phyloP scores from a whole-genome alignment of 2,113 vertebrate species.

The Erpornis zantholeuca region DNA sequence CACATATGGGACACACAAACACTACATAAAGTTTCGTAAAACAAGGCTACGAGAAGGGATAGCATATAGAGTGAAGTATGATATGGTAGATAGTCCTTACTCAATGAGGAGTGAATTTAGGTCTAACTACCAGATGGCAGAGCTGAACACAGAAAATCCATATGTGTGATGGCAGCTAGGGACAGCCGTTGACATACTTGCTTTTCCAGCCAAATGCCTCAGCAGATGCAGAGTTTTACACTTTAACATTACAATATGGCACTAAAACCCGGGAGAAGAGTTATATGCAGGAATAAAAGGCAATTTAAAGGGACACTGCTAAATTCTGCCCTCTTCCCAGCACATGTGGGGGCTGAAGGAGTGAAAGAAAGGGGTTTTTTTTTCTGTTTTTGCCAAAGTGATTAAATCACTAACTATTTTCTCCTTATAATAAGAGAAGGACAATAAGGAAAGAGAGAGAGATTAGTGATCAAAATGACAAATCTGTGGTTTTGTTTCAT shows the following conservation, averaged over 20 bases:
- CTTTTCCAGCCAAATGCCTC: constrained; percentile 78
- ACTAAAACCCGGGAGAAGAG: constrained; percentile 69
- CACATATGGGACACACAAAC: constrained; percentile 1
- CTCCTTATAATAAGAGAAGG: neutral
- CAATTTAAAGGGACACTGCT: constrained; percentile 66
- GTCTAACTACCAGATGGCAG: constrained; percentile 76
- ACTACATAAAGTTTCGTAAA: constrained; percentile 22
- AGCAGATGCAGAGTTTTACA: constrained; percentile 79
- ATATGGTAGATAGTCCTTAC: constrained; percentile 73
- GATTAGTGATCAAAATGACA: neutral
- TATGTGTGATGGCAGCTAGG: constrained; percentile 77
- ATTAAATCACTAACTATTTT: neutral
- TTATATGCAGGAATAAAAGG: constrained; percentile 54
- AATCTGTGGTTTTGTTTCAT: neutral
- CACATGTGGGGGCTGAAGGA: neutral
- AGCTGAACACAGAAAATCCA: constrained; percentile 77
- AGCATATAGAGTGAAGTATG: constrained; percentile 52
- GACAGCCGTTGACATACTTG: constrained; percentile 74
- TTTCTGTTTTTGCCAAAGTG: neutral
- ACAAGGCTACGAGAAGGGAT: constrained; percentile 10
- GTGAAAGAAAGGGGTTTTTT: neutral
- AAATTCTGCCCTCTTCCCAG: neutral
- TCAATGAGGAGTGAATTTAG: constrained; percentile 72
- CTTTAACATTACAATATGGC: constrained; percentile 79
- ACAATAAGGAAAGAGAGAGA: neutral